A percentile compares a stretch with the other conserved stretches of the same genome.
Evolutionary conservation across 2,113 vertebrate species (phyloP).

Genomic region (Pagrus major): DNA sequence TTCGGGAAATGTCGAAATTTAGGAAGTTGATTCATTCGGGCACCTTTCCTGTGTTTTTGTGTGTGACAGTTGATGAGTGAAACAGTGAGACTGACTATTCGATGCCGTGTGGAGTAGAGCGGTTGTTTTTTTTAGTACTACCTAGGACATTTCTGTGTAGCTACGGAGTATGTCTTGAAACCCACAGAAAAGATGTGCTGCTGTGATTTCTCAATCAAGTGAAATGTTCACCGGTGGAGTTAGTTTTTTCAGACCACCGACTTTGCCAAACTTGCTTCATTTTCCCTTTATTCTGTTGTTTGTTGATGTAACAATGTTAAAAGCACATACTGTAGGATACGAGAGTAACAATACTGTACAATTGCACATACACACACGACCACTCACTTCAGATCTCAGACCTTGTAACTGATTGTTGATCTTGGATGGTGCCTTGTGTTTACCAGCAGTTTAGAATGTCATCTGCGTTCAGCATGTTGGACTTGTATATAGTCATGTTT

Average conservation of each 20-base stretch:
- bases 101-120: neutral
- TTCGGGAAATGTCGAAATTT: neutral
- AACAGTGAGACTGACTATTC: neutral
- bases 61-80: neutral
- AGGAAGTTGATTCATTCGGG: slow-evolving; percentile 10
- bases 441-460: slow-evolving; percentile 76
- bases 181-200: slow-evolving; percentile 32
- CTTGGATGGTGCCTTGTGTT: slow-evolving; percentile 82
- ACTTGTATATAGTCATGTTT: slow-evolving; percentile 58
- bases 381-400: slow-evolving; percentile 61
- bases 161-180: slow-evolving; percentile 1
- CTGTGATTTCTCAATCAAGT: slow-evolving; percentile 30
- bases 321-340: slow-evolving; percentile 38
- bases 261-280: slow-evolving; percentile 31
- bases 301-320: slow-evolving; percentile 10
- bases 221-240: neutral
- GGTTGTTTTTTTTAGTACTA: neutral
- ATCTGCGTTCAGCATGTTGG: slow-evolving; percentile 67
- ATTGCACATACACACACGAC: slow-evolving; percentile 77
- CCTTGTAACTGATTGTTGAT: slow-evolving; percentile 75
- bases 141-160: neutral
- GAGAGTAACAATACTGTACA: slow-evolving; percentile 21
- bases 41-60: slow-evolving; percentile 15
- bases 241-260: slow-evolving; percentile 7
- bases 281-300: neutral